These are phyloP conservation scores for Neoniphon sammara DNA, from an alignment of 2,797 vertebrate species.

Conservation along the genomic window DNA sequence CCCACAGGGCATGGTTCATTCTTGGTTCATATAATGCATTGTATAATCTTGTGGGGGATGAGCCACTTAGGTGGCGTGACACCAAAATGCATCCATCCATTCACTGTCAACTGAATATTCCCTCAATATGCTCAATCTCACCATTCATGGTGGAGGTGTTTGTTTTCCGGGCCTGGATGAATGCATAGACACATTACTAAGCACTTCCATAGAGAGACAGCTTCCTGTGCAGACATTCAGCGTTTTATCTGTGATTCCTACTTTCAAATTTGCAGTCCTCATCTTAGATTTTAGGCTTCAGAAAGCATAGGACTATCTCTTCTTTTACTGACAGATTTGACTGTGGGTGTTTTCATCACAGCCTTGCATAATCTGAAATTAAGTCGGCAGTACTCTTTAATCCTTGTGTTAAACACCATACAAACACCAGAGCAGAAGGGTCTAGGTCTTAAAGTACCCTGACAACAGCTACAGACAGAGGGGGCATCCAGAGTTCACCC, in stretches of 20 bases:
- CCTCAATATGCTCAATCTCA: background rate
- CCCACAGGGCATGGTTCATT: too few species aligned
- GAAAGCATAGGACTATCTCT: background rate
- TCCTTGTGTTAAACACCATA: conserved; percentile 6
- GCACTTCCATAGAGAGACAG: background rate
- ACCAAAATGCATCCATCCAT: background rate
- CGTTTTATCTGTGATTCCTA: background rate
- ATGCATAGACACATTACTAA: background rate
- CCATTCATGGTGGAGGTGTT: conserved; percentile 2
- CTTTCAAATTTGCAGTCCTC: background rate
- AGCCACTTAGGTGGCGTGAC: too few species aligned
- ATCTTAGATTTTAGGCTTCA: background rate
- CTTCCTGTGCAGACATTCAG: background rate
- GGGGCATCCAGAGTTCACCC: conserved; percentile 31
- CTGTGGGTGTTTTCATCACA: conserved; percentile 13
- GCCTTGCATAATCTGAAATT: conserved; percentile 22
- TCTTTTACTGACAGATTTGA: conserved; percentile 1
- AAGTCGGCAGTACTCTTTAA: conserved; percentile 4
- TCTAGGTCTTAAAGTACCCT: conserved; percentile 3
- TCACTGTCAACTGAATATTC: background rate
- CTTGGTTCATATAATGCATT: too few species aligned
- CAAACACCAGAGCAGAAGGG: background rate
- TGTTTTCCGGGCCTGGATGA: background rate
- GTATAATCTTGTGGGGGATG: too few species aligned
- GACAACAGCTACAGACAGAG: conserved; percentile 13